Percentiles rank a stretch among this genome's conserved stretches.
Conservation (phyloP, 2,888 invertebrate species). For the Drosophila fulvimacula region DNA sequence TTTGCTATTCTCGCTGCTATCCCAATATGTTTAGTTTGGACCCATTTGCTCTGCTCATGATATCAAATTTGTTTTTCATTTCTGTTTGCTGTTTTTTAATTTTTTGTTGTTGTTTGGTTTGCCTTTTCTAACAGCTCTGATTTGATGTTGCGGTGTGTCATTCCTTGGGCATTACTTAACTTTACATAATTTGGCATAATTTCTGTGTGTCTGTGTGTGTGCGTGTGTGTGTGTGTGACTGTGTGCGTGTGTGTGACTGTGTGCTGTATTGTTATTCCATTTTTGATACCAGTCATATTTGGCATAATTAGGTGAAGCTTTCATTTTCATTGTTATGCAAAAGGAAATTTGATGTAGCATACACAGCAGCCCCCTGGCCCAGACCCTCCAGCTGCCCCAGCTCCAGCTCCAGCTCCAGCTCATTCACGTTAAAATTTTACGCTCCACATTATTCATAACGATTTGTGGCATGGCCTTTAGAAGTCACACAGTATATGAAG, state of each 20-base stretch:
- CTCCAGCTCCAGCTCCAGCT: background rate
- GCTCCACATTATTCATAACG: slow-evolving; percentile 64
- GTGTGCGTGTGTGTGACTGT: slow-evolving; percentile 8
- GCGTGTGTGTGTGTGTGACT: slow-evolving; percentile 10
- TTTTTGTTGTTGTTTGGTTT: slow-evolving; percentile 4
- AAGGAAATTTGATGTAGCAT: slow-evolving; percentile 50
- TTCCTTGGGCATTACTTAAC: slow-evolving; percentile 47
- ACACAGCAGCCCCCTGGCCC: background rate
- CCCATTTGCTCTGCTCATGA: too few relatives aligned
- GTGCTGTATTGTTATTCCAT: slow-evolving; percentile 13
- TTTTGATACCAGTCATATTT: slow-evolving; percentile 46
- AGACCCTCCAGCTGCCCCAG: background rate
- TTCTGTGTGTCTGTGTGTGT: slow-evolving; percentile 20
- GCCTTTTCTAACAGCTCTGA: slow-evolving; percentile 15
- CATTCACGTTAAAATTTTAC: slow-evolving; percentile 29
- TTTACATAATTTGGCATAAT: slow-evolving; percentile 57
- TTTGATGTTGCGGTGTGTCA: slow-evolving; percentile 30
- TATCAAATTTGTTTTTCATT: too few relatives aligned
- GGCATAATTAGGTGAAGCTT: slow-evolving; percentile 54
- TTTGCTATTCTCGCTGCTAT: background rate
- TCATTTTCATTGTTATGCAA: slow-evolving; percentile 58
- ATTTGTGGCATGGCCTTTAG: slow-evolving; percentile 42
- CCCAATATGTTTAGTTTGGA: background rate
- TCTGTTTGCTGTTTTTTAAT: too few relatives aligned
- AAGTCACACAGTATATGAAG: slow-evolving; percentile 26